phyloP scores from a whole-genome alignment of 2,797 vertebrate genomes.

The Betta splendens region DNA sequence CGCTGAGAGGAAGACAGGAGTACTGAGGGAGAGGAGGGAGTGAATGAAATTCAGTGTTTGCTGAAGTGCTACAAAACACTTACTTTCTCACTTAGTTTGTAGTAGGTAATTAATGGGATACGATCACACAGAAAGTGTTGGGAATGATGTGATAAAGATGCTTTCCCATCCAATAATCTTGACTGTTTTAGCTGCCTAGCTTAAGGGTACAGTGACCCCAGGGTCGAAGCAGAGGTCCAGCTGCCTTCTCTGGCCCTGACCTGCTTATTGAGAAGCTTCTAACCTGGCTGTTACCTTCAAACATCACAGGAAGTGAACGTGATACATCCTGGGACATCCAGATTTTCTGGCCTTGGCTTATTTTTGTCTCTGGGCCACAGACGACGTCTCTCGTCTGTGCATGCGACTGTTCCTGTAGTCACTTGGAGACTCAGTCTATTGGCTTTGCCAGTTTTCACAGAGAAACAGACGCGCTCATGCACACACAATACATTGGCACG shows the following conservation, averaged over 20 bases:
- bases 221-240: too few species aligned
- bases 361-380: constrained; percentile 23
- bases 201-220: too few species aligned
- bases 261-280: too few species aligned
- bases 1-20: constrained; percentile 29
- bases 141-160: too few species aligned
- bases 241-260: constrained; percentile 8
- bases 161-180: too few species aligned
- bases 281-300: too few species aligned
- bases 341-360: constrained; percentile 17
- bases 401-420: constrained; percentile 12
- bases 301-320: not conserved
- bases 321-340: constrained; percentile 19
- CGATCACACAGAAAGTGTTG: too few species aligned
- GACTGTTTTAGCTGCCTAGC: too few species aligned
- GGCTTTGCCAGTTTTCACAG: constrained; percentile 48
- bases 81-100: not conserved
- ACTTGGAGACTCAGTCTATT: constrained; percentile 35
- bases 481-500: constrained; percentile 40
- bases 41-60: not conserved
- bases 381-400: constrained; percentile 22
- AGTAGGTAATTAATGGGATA: too few species aligned
- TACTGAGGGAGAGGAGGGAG: constrained; percentile 22
- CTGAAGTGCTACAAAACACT: not conserved
- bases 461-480: constrained; percentile 36